Base-by-base conservation (phyloP, 2,888 invertebrate species). In the Coleophora deauratella region DNA sequence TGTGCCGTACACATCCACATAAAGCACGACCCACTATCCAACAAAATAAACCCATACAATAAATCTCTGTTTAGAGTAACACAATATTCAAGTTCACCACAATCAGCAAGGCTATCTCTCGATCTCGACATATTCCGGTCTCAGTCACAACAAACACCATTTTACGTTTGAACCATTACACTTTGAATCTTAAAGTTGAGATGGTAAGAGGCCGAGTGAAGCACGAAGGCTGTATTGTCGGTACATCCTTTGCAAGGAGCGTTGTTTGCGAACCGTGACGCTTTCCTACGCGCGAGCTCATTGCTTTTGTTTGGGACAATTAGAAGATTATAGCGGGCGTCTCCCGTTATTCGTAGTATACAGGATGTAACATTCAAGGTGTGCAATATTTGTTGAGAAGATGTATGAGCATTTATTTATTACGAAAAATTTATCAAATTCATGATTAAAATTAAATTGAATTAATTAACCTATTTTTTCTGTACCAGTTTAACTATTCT, bases 211-310 rank as follows among this genome's bases (percentile, higher is more conserved):
- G 21, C 6, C 50, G 41, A 41, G 45, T 48, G 57, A 45, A 60
- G 41, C 37, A 41, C 32, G 57, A 57, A 51, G 48, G 45, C 44
- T 45, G 59, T 59, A 53, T 55, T 50, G 57, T 62, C 58, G 56
- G 62, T 60, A 55, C 60, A n/a, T 64, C 62, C 62, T 70, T 72
- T 61, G 62, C 63, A 63, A 59, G 62, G 59, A 56, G 64, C 64
- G 69, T 70, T 76, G 71, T 76, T 73, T 71, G 69, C 68, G 65
- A 65, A 62, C 52, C 62, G 62, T 67, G 61, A 59, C 66, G 62
- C 57, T 63, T 68, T 72, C 67, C 66, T 66, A 67, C 65, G 65
- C 69, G 66, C 67, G 71, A 67, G 72, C 72, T 74, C 72, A 72
- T 72, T 72, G 75, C 69, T 72, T 63, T 65, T 53, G 65, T 56